These are phyloP conservation scores for Rhineura floridana DNA, from an alignment of 2,113 vertebrate species.

Conservation along the genomic window DNA sequence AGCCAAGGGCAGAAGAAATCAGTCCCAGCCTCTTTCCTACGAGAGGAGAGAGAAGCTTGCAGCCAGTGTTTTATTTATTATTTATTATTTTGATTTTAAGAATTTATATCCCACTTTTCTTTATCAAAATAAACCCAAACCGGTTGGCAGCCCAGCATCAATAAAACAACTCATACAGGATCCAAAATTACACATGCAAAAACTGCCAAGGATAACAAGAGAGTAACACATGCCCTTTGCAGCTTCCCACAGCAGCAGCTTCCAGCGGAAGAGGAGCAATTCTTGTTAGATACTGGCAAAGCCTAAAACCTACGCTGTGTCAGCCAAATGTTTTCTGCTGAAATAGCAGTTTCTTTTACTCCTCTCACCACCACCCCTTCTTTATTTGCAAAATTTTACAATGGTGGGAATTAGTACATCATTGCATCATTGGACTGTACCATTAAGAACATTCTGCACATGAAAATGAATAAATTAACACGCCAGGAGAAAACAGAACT, in stretches of 20 bases:
- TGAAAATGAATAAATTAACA: neutral
- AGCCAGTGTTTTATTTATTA: neutral
- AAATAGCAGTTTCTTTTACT: neutral
- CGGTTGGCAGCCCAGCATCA: neutral
- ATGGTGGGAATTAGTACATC: neutral
- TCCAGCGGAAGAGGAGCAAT: neutral
- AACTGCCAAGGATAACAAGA: neutral
- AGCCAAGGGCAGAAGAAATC: slow-evolving; percentile 33
- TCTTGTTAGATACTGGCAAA: neutral
- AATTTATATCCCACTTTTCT: neutral
- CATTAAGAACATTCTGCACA: neutral
- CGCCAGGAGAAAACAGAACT: neutral
- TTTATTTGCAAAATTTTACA: neutral
- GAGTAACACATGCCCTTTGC: neutral
- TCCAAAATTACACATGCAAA: neutral
- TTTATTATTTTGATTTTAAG: neutral
- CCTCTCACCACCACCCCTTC: no score
- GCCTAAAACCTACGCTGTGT: neutral
- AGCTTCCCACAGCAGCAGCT: neutral
- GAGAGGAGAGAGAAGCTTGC: slow-evolving; percentile 26
- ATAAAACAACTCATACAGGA: neutral
- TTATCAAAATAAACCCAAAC: neutral
- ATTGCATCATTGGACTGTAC: neutral
- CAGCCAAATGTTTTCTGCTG: neutral
- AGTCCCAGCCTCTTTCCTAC: neutral